Evolutionary conservation across 1,140 invertebrate species (phyloP), one percentile per base, ranked within the genome.

Genomic region (Drosophila kanapiae): DNA sequence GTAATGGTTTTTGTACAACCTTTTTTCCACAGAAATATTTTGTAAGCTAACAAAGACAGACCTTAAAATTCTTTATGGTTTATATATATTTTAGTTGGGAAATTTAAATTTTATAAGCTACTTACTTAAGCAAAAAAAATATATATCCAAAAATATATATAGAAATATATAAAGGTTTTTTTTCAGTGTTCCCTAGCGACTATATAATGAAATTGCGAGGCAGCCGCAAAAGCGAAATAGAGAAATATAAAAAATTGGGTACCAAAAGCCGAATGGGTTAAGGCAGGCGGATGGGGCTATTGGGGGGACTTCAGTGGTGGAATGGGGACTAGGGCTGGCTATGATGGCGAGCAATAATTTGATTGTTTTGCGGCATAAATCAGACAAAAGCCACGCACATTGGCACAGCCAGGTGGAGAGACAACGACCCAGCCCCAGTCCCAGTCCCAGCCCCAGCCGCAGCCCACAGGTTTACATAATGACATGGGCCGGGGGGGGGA

Each of bases 361-460:
- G 80, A 87, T 88, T 88, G 80, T 72, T 86, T 82, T 72, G 67
- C 62, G 79, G 70, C 79, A 78, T 80, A 83, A 88, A 87, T 87
- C 76, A 80, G 76, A 78, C 75, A 65, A 78, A 60, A 71, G 60
- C 67, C 76, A 77, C 68, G 84, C 84, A 80, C 72, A 82, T 63
- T 64, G 75, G 61, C 77, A 65, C 54, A 63, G 57, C 35, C 51
- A 63, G 35, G 53, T 56, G 53, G 33, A 58, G 23, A 40, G 53
- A 54, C 35, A 54, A 23, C 35, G 51, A 23, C 33, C 51, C 51
- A 54, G 51, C 8, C 31, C 8, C 47, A 31, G 14, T 11, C 10
- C 2, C 47, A 29, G 42, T n/a, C 14, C 6, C 7, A 31, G 31
- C 31, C 31, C 31, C 31, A 31, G 18, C 27, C 59, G 33, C 54